Evolutionary conservation across 2,797 vertebrate species (phyloP).

Genomic region (Sebastes kiyomatsui): DNA sequence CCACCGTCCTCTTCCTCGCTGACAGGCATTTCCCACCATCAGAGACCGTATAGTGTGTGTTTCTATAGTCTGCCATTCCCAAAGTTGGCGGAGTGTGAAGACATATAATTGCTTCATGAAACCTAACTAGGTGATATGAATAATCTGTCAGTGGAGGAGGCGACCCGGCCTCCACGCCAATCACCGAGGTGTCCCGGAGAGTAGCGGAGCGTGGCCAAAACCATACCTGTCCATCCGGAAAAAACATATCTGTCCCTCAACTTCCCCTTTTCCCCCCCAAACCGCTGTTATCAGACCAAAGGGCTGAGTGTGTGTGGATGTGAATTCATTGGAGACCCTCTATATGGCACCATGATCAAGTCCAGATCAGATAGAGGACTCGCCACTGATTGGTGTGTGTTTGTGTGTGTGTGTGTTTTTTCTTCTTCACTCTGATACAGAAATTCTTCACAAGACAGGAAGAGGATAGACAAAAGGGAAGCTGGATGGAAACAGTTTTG

Average conservation of each 20-base stretch:
- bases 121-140: conserved; percentile 82
- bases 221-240: conserved; percentile 75
- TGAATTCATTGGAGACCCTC: conserved; percentile 45
- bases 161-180: conserved; percentile 66
- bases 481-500: conserved; percentile 38
- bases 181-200: conserved; percentile 66
- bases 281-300: conserved; percentile 65
- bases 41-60: conserved; percentile 47
- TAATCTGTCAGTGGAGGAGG: conserved; percentile 79
- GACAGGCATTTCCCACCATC: conserved; percentile 62
- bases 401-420: conserved; percentile 6
- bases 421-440: conserved; percentile 8
- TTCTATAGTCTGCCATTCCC: conserved; percentile 78
- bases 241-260: conserved; percentile 70
- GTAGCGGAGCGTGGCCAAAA: conserved; percentile 65
- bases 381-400: conserved; percentile 47
- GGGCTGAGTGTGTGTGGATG: conserved; percentile 24
- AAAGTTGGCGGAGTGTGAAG: conserved; percentile 79
- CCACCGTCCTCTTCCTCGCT: conserved; percentile 30
- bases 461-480: conserved; percentile 7
- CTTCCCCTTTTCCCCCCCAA: conserved; percentile 35
- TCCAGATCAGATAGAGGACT: conserved; percentile 61
- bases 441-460: conserved; percentile 21
- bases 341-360: conserved; percentile 51
- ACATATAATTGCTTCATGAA: conserved; percentile 83